A percentile compares a stretch with the other conserved stretches of the same genome.
These are phyloP conservation scores for Brachyptera putata DNA, from an alignment of 2,888 invertebrate species.

Conservation along the genomic window DNA sequence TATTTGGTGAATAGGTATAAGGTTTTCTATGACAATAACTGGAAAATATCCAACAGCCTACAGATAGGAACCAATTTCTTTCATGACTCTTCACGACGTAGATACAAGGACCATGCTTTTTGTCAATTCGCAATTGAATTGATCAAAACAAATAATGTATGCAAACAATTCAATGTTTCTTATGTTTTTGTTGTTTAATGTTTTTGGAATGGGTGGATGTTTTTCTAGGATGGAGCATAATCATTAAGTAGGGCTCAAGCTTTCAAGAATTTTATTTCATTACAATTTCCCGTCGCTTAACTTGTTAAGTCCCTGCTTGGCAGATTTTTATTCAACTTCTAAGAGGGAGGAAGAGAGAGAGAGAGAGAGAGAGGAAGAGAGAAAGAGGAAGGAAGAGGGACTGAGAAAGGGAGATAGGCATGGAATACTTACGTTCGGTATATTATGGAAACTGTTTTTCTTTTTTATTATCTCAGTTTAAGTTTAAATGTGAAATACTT, in stretches of 20 bases:
- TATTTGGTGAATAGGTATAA: too few species aligned
- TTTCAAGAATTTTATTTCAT: constrained; percentile 28
- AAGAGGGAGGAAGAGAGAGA: constrained; percentile 10
- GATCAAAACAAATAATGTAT: too few species aligned
- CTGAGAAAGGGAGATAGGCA: neutral
- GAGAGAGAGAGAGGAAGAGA: neutral
- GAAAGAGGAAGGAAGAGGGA: constrained; percentile 12
- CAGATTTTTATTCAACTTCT: constrained; percentile 30
- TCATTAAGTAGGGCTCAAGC: constrained; percentile 20
- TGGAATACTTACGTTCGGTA: too few species aligned
- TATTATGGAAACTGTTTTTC: neutral
- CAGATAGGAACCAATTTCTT: too few species aligned
- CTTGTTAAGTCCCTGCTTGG: constrained; percentile 24
- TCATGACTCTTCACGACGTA: too few species aligned
- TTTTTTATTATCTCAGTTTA: constrained; percentile 22
- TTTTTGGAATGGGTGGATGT: neutral
- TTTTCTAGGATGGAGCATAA: neutral
- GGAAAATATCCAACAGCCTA: too few species aligned
- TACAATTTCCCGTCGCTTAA: constrained; percentile 26
- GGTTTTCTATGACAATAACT: too few species aligned
- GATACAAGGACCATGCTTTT: too few species aligned
- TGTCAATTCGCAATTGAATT: too few species aligned
- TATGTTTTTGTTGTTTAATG: too few species aligned
- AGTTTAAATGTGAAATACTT: constrained; percentile 21
- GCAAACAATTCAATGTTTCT: too few species aligned